A percentile compares a stretch with the other conserved stretches of the same genome.
These are phyloP conservation scores for Drosophila eugracilis DNA, from an alignment of 1,140 invertebrate species.

Conservation along the genomic window DNA sequence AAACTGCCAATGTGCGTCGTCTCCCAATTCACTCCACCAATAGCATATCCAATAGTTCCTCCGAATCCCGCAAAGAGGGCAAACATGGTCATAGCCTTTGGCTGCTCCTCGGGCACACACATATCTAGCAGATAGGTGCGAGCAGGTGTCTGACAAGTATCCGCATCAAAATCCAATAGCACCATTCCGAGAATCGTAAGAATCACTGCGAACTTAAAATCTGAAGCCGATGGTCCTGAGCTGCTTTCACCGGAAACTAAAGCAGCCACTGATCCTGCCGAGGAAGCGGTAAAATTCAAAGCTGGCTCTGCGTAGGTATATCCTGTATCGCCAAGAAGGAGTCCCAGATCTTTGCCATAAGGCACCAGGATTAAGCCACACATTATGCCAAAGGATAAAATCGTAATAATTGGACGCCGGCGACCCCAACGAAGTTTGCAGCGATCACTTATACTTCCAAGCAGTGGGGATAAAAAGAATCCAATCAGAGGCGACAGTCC, in stretches of 20 bases:
- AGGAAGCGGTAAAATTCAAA: slow-evolving; percentile 21
- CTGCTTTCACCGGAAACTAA: slow-evolving; percentile 12
- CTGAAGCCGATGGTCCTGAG: slow-evolving; percentile 19
- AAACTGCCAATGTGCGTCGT: slow-evolving; percentile 87
- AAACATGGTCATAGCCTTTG: slow-evolving; percentile 91
- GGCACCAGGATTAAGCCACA: slow-evolving; percentile 89
- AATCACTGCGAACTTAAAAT: slow-evolving; percentile 87
- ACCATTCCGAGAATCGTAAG: slow-evolving; percentile 94
- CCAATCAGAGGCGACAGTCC: slow-evolving; percentile 91
- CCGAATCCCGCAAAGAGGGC: slow-evolving; percentile 94
- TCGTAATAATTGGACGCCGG: slow-evolving; percentile 91
- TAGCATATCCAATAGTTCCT: slow-evolving; percentile 91
- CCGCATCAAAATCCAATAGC: slow-evolving; percentile 93
- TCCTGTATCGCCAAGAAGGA: slow-evolving; percentile 88
- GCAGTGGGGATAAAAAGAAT: slow-evolving; percentile 92
- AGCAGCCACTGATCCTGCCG: slow-evolving; percentile 55
- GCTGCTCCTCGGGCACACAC: slow-evolving; percentile 92
- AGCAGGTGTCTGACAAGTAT: slow-evolving; percentile 93
- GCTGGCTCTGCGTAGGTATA: slow-evolving; percentile 19
- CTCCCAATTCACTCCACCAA: slow-evolving; percentile 93
- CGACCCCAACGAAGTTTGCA: slow-evolving; percentile 89
- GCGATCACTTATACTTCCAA: slow-evolving; percentile 93
- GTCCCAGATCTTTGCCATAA: slow-evolving; percentile 90
- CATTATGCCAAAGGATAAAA: slow-evolving; percentile 91
- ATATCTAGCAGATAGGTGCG: slow-evolving; percentile 94